These are phyloP conservation scores for Porites divaricata DNA, from an alignment of 92 coral and sea anemone species.

Conservation along the genomic window DNA sequence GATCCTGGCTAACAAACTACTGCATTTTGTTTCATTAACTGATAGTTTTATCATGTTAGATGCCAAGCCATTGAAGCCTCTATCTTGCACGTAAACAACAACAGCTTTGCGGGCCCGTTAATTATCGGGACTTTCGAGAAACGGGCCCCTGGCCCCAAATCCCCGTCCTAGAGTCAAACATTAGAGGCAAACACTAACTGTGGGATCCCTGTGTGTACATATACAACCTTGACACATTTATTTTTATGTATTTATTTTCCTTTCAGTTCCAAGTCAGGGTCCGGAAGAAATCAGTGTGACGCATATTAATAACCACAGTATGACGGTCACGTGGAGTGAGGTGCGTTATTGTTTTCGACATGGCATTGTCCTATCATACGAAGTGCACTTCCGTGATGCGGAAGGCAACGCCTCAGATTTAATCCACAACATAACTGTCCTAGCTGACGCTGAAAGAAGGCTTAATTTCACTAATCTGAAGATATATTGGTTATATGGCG, in stretches of 20 bases:
- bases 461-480: slow-evolving; percentile 28
- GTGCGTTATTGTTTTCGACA: slow-evolving; percentile 37
- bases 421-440: slow-evolving; percentile 43
- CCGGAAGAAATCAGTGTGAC: slow-evolving; percentile 37
- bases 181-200: too few relatives aligned
- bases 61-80: too few relatives aligned
- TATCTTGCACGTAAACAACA: too few relatives aligned
- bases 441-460: neutral
- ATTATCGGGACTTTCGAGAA: too few relatives aligned
- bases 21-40: too few relatives aligned
- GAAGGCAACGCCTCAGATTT: slow-evolving; percentile 5
- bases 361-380: slow-evolving; percentile 56
- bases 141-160: too few relatives aligned
- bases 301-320: slow-evolving; percentile 50
- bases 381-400: slow-evolving; percentile 41
- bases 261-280: slow-evolving; percentile 50
- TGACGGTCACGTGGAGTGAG: slow-evolving; percentile 63
- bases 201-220: too few relatives aligned
- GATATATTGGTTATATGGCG: slow-evolving; percentile 55
- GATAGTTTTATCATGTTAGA: too few relatives aligned
- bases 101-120: too few relatives aligned
- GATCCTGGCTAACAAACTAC: too few relatives aligned
- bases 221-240: neutral
- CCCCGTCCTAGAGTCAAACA: too few relatives aligned
- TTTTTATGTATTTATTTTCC: too few relatives aligned